phyloP scores from a whole-genome alignment of 2,888 invertebrate species.

The Alviniconcha strummeri region DNA sequence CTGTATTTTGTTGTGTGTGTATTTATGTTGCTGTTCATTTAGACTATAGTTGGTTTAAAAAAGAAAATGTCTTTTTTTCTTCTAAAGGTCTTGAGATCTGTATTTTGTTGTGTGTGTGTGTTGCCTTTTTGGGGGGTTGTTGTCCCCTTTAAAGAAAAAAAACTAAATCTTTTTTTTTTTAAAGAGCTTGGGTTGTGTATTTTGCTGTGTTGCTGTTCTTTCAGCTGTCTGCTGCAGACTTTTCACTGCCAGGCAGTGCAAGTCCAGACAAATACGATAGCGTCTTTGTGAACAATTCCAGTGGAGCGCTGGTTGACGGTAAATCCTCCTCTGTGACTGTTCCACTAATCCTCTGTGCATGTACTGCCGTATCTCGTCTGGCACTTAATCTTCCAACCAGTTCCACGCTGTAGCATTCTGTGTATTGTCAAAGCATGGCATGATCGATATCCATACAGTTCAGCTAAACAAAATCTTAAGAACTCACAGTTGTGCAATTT shows the following conservation, averaged over 20 bases:
- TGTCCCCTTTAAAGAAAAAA: no score
- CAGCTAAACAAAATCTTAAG: no score
- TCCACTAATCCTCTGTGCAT: not conserved
- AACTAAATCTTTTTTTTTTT: no score
- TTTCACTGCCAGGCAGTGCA: slow-evolving; percentile 58
- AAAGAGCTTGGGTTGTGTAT: no score
- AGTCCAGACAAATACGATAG: slow-evolving; percentile 38
- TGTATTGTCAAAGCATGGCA: not conserved
- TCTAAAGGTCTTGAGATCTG: not conserved
- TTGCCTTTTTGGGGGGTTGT: not conserved
- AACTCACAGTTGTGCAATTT: no score
- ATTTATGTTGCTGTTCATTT: no score
- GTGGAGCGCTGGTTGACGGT: slow-evolving; percentile 13
- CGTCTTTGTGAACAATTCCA: slow-evolving; percentile 23
- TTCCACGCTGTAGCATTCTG: not conserved
- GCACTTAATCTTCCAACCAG: no score
- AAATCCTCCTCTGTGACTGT: not conserved
- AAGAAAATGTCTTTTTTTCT: no score
- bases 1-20: no score
- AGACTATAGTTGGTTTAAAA: no score
- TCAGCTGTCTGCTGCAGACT: slow-evolving; percentile 53
- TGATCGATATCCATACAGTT: no score
- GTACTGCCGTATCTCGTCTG: not conserved
- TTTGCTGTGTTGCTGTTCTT: slow-evolving; percentile 27
- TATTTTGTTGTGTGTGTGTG: not conserved